Conservation (phyloP, 2,797 vertebrate genomes). For the Linurgus olivaceus region DNA sequence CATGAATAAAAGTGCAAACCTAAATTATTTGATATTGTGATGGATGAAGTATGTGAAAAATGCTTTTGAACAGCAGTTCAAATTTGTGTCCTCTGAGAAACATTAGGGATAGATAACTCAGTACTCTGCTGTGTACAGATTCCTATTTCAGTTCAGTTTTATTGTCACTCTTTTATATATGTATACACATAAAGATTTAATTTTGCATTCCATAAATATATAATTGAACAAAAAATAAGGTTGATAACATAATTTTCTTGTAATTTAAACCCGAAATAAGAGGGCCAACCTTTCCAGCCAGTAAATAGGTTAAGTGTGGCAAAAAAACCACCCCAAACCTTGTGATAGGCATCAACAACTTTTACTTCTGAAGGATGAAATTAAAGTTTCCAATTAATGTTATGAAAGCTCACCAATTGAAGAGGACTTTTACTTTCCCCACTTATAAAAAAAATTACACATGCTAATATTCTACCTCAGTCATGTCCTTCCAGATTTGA, state of each 20-base stretch:
- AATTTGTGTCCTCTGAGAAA: background rate
- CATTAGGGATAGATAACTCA: background rate
- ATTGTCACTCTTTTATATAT: background rate
- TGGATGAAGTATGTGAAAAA: background rate
- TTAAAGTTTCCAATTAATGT: background rate
- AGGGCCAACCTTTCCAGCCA: background rate
- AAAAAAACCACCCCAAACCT: background rate
- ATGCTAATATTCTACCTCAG: background rate
- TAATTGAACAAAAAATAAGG: background rate
- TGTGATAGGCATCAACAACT: background rate
- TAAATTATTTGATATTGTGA: background rate
- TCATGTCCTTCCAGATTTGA: background rate
- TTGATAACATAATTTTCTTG: background rate
- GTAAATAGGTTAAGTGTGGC: background rate
- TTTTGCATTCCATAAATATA: background rate
- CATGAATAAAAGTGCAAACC: background rate
- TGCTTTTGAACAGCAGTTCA: background rate
- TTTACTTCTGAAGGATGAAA: background rate
- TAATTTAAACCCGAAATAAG: background rate
- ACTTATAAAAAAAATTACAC: background rate
- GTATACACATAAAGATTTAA: background rate
- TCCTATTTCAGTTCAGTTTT: background rate
- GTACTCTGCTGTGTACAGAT: background rate
- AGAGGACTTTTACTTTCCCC: background rate
- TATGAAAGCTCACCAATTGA: background rate